Conservation (phyloP, 2,113 vertebrate species). For the Pitta sordida region DNA sequence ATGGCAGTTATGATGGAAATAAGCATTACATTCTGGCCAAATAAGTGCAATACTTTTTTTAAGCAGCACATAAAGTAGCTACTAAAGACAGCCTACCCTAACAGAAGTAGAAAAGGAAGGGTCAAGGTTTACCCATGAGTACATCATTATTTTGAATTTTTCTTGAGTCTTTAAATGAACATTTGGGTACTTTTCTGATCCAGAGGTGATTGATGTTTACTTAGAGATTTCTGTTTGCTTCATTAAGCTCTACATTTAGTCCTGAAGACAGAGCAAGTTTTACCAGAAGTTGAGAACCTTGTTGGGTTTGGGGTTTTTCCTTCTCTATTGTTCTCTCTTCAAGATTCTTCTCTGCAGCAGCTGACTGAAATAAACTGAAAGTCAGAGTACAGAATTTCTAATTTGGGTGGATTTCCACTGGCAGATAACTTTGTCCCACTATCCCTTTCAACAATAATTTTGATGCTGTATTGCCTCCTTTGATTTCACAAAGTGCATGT, state of each 20-base stretch:
- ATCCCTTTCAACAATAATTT: neutral
- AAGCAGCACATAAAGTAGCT: neutral
- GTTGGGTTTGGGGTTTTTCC: fast-evolving
- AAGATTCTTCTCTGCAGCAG: neutral
- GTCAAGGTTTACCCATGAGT: neutral
- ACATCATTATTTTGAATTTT: neutral
- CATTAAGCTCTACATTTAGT: neutral
- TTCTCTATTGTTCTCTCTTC: neutral
- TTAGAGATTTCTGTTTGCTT: neutral
- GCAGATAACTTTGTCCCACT: neutral
- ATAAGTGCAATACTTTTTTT: neutral
- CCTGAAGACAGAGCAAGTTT: neutral
- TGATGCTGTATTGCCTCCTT: neutral
- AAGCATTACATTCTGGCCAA: neutral
- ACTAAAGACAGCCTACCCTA: neutral
- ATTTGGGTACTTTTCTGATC: neutral
- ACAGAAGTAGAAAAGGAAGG: neutral
- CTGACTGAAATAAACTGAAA: neutral
- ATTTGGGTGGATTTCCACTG: neutral
- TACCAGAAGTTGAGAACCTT: neutral
- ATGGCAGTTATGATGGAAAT: neutral
- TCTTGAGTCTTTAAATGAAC: neutral
- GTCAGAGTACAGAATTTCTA: neutral
- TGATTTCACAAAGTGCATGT: neutral
- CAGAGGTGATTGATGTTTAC: neutral